Evolutionary conservation across 2,888 invertebrate species (phyloP), one percentile per base, ranked within the genome.

Genomic region (Pterostichus madidus): DNA sequence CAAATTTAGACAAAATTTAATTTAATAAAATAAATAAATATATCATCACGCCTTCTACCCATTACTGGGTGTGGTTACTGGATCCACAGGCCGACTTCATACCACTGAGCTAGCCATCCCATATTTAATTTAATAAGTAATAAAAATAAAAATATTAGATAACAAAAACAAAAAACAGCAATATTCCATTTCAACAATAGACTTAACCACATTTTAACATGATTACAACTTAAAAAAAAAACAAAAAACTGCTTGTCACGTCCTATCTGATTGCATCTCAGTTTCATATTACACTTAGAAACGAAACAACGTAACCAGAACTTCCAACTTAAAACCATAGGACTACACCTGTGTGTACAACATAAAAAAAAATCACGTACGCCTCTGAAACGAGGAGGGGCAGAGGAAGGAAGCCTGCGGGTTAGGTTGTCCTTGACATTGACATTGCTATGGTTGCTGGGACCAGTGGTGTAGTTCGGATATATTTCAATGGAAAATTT

Each of bases 401-500:
- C 13, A 44, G 24, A n/a, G 68, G 44, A n/a, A 56, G 15, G 17
- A 17, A 56, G 35, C 77, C 77, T 15, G 44, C 31, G 77, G 77
- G 77, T 17, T 39, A 13, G 31, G 64, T 31, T 79, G 79, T 17
- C 79, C 79, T 79, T 79, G 79, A 79, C 79, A 79, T 79, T 79
- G 79, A 79, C 79, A 64, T 79, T 79, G 61, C 44, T 44, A 39
- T 59, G 46, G 64, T 35, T 31, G 39, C n/a, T 39, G 39, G 17
- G 17, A 17, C 6, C 68, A 71, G 68, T 71, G 44, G 68, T 44
- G 68, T 44, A 71, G 44, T 39, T 13, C n/a, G 49, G 1, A 24
- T 24, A 24, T 24, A 3, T 24, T 8, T 39, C 8, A 39, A 8
- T 52, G 52, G n/a, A 11, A 52, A 52, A 52, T 52, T 52, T 52